Evolutionary conservation across 2,113 vertebrate species (phyloP), one percentile per base, ranked within the genome.

Genomic region (Pithys albifrons): DNA sequence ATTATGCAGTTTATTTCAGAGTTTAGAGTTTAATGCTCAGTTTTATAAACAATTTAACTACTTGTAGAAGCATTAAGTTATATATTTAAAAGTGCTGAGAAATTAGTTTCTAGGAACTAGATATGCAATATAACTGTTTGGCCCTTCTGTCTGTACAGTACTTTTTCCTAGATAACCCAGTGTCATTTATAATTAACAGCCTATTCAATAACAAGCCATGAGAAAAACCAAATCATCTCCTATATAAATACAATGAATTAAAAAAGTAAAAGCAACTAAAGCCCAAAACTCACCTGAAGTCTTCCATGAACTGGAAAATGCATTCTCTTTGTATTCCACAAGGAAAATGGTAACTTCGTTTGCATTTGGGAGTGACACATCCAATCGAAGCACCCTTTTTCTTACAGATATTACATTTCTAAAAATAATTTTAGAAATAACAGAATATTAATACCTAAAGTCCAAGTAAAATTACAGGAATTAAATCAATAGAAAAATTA

Each of bases 361-460:
- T 98, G 97, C 99, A 99, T 92, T 97, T 98, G 48, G 97, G 97
- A 89, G 97, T 81, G 41, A 98, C 98, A 57, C 99, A 99, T 85
- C 99, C 99, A 85, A 99, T 98, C 15, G 99, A 99, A 49, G 99
- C 99, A 35, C 99, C 99, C 33, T 94, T 98, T 96, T 97, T 98
- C 98, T 97, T 99, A 96, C 99, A 99, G 94, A 97, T 41, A 82
- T 57, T 89, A 93, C 99, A 99, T 52, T 54, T 98, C 99, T 99
- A 93, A 75, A 87, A 97, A 77, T 62, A 95, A 64, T 71, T 93
- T 83, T 28, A 61, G 46, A 94, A 73, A 90, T 66, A 71, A 89
- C 9, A 93, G 22, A 84, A 35, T 49, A 83, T 83, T 83, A 93
- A 51, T 23, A 85, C 24, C n/a, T 81, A 13, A 83, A 84, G 41